phyloP scores from a whole-genome alignment of 2,888 invertebrate species.

The Hirtodrosophila confusa region DNA sequence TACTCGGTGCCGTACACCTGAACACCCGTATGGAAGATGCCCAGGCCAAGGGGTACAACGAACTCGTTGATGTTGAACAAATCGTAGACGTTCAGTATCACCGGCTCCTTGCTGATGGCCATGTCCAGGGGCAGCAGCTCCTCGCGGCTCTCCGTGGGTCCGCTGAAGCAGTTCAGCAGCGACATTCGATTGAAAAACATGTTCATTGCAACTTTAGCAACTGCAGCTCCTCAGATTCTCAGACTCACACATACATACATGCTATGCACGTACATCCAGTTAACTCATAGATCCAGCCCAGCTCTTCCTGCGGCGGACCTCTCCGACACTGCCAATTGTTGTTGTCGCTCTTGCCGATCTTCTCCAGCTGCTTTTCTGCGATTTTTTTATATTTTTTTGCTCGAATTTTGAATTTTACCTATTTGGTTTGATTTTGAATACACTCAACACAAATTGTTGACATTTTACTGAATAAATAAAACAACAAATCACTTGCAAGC shows the following conservation, averaged over 20 bases:
- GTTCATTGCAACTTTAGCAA: slow-evolving; percentile 7
- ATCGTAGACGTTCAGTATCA: slow-evolving; percentile 97
- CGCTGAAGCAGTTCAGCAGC: slow-evolving; percentile 28
- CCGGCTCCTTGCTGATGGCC: slow-evolving; percentile 86
- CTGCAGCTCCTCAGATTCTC: no score
- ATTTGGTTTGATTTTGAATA: slow-evolving; percentile 23
- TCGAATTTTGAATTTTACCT: slow-evolving; percentile 43
- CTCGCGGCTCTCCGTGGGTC: slow-evolving; percentile 18
- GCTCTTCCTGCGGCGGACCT: no score
- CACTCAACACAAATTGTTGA: slow-evolving; percentile 33
- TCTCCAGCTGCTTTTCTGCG: neutral
- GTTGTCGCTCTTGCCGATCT: neutral
- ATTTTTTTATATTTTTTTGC: slow-evolving; percentile 1
- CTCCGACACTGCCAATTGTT: no score
- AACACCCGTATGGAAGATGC: slow-evolving; percentile 98
- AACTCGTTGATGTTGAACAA: slow-evolving; percentile 98
- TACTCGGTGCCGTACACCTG: slow-evolving; percentile 92
- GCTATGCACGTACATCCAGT: no score
- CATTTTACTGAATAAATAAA: slow-evolving; percentile 17
- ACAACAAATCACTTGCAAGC: neutral
- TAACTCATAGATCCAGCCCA: no score
- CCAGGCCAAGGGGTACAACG: slow-evolving; percentile 95
- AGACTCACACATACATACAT: neutral
- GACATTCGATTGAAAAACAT: slow-evolving; percentile 24
- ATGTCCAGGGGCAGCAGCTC: slow-evolving; percentile 19